These are phyloP conservation scores for Echiichthys vipera DNA, from an alignment of 2,797 vertebrate genomes.

Conservation along the genomic window DNA sequence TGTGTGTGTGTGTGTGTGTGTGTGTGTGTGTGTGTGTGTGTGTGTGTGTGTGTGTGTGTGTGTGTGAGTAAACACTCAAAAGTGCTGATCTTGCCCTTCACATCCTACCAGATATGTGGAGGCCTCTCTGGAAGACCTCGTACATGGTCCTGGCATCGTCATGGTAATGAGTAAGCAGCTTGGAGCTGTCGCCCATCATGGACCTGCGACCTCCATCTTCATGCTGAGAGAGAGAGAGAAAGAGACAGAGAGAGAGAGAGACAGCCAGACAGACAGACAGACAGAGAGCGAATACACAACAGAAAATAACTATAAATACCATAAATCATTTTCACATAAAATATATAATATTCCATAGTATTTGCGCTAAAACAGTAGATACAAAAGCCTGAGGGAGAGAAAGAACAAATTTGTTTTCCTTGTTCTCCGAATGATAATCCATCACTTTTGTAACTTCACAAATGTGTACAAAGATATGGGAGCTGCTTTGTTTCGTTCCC, in stretches of 20 bases:
- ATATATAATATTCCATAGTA: too few relatives aligned
- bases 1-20: background rate
- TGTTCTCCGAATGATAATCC: constrained; percentile 4
- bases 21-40: background rate
- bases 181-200: constrained; percentile 88
- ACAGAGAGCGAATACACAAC: too few relatives aligned
- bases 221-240: constrained; percentile 68
- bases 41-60: background rate
- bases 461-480: background rate
- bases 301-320: background rate
- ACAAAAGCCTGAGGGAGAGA: background rate
- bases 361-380: too few relatives aligned
- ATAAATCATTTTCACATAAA: background rate
- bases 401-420: background rate
- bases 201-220: constrained; percentile 89
- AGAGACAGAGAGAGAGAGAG: too few relatives aligned
- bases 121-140: constrained; percentile 94
- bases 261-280: too few relatives aligned
- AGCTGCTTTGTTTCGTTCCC: background rate
- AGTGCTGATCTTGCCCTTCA: background rate
- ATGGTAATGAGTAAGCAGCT: constrained; percentile 93
- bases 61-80: background rate
- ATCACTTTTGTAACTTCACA: constrained; percentile 19
- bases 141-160: constrained; percentile 97
- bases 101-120: constrained; percentile 90